phyloP scores from a whole-genome alignment of 1,140 invertebrate species.

The Drosophila saltans region DNA sequence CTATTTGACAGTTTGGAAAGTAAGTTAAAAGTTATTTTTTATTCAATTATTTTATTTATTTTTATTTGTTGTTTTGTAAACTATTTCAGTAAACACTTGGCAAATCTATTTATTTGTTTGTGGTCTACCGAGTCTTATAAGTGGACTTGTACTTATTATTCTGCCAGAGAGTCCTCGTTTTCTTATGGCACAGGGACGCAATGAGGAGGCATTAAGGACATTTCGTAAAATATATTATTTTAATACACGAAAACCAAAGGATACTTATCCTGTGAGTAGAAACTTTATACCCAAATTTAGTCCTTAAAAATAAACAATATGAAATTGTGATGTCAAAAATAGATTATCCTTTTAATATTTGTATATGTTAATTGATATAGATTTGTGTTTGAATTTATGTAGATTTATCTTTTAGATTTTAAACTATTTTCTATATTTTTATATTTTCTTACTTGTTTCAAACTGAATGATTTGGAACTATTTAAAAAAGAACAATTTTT shows the following conservation, averaged over 20 bases:
- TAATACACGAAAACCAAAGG: conserved; percentile 86
- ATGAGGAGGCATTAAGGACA: conserved; percentile 85
- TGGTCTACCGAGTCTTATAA: conserved; percentile 87
- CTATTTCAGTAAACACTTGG: conserved; percentile 86
- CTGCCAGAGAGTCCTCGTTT: conserved; percentile 93
- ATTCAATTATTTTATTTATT: background rate
- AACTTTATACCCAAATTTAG: too few relatives aligned
- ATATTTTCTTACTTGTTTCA: too few relatives aligned
- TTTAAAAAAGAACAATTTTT: too few relatives aligned
- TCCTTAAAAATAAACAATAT: too few relatives aligned
- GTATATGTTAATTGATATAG: too few relatives aligned
- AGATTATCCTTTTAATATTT: too few relatives aligned
- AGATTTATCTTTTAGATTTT: too few relatives aligned
- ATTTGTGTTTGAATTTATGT: too few relatives aligned
- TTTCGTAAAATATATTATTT: conserved; percentile 65
- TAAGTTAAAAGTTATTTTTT: conserved; percentile 65
- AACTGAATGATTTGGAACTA: too few relatives aligned
- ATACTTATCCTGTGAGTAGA: conserved; percentile 86
- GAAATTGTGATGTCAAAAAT: too few relatives aligned
- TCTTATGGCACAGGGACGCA: conserved; percentile 88
- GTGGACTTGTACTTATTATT: conserved; percentile 86
- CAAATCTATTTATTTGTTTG: conserved; percentile 88
- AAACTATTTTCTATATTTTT: too few relatives aligned
- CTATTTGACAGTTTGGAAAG: conserved; percentile 85
- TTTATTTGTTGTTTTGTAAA: background rate